Evolutionary conservation across 92 coral and sea anemone genomes (phyloP), one percentile per base, ranked within the genome.

Genomic region (Montipora capitata): DNA sequence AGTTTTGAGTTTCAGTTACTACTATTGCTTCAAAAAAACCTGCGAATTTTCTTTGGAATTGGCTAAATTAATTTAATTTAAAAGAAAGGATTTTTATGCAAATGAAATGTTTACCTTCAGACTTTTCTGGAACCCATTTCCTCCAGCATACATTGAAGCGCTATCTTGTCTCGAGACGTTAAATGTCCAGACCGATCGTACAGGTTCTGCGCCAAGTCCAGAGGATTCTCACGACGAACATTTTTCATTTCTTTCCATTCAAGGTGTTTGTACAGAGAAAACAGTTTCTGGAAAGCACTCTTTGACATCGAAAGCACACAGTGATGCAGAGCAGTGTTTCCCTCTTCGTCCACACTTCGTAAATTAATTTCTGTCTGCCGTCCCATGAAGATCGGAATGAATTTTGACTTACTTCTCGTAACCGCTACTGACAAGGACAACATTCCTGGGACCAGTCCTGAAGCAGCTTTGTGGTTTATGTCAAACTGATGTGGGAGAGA

Each of bases 281-380:
- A 82, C 52, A 88, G 18, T 40, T 76, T 68, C 43, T 44, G 64
- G 57, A 88, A 88, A 35, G 88, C 57, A 14, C 20, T 40, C 58
- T 82, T 88, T 1, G 68, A 49, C 11, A 68, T 40, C 17, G 40
- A 27, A 56, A 76, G 42, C 49, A 88, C 88, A 14, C 68, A 52
- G 76, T 88, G 88, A 74, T 88, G 92, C 73, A 82, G 18, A 40
- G 76, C 92, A 16, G 84, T 88, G 66, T 88, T 88, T 35, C 88
- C 84, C 10, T 88, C 72, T 59, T 56, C 48, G 77, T 82, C 88
- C 11, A 56, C 40, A 10, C 80, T 14, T 27, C 10, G 78, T 2
- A 66, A 45, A 5, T 5, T 20, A 15, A 75, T 64, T 14, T 76
- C 54, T 2, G 10, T 27, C 15, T 16, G 16, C 20, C 92, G 62